A percentile compares a stretch with the other conserved stretches of the same genome.
phyloP scores from a whole-genome alignment of 2,113 vertebrate genomes.

The Ploceus nigricollis region DNA sequence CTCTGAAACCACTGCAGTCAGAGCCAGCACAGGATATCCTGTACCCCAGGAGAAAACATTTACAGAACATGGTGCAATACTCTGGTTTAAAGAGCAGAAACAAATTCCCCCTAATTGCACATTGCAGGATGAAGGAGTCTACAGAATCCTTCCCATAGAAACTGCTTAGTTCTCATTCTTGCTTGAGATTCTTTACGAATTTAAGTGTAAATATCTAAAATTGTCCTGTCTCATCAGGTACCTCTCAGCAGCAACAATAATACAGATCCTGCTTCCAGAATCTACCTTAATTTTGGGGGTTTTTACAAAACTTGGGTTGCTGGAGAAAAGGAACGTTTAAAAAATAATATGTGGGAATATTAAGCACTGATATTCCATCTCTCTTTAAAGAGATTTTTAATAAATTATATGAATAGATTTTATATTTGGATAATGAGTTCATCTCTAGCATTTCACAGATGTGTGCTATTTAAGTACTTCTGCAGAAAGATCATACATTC shows the following conservation, averaged over 20 bases:
- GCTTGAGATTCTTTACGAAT: background rate
- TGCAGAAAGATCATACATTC: slow-evolving; percentile 43
- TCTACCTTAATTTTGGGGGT: background rate
- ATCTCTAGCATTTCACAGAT: slow-evolving; percentile 52
- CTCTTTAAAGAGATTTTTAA: slow-evolving; percentile 48
- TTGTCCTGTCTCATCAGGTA: background rate
- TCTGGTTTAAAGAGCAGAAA: background rate
- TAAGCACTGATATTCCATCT: background rate
- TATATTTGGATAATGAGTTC: slow-evolving; percentile 58
- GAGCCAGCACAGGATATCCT: background rate
- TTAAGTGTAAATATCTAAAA: background rate
- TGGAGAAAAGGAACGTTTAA: background rate
- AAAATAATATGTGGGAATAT: background rate
- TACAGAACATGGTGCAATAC: background rate
- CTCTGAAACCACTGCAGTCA: background rate
- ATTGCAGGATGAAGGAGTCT: background rate
- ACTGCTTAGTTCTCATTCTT: background rate
- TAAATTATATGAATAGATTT: slow-evolving; percentile 54
- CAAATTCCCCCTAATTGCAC: background rate
- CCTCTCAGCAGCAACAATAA: background rate
- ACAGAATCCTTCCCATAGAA: background rate
- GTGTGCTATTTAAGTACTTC: slow-evolving; percentile 58
- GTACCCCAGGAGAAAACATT: background rate
- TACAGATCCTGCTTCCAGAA: background rate
- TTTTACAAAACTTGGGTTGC: background rate